Percentiles rank a stretch among this genome's conserved stretches.
Evolutionary conservation across 1,140 invertebrate species (phyloP).

Genomic region (Lanistes nyassanus): DNA sequence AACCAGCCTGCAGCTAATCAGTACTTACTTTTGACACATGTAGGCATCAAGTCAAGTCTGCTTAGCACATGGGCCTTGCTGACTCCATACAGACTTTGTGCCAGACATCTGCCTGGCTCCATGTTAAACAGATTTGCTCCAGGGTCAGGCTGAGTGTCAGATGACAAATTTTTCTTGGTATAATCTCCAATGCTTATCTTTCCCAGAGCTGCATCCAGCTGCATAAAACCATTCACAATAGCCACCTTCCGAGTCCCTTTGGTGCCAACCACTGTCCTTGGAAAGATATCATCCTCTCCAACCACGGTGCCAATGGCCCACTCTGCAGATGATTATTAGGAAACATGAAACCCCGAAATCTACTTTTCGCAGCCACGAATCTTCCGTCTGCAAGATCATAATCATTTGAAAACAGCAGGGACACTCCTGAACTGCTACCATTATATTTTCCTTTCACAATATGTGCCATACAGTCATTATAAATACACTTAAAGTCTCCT

Average conservation of each 20-base stretch:
- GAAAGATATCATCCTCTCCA: slow-evolving; percentile 31
- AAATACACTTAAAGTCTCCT: no score
- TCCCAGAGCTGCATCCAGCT: slow-evolving; percentile 19
- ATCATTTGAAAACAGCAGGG: no score
- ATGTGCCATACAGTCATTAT: no score
- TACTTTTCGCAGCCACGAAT: no score
- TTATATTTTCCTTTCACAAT: no score
- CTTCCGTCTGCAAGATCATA: no score
- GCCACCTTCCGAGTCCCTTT: slow-evolving; percentile 22
- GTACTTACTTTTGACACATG: slow-evolving; percentile 30
- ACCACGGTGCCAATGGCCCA: slow-evolving; percentile 34
- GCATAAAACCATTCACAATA: slow-evolving; percentile 29
- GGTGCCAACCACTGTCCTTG: slow-evolving; percentile 30
- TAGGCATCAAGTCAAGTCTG: slow-evolving; percentile 17
- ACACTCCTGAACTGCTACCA: no score
- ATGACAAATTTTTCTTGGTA: slow-evolving; percentile 16
- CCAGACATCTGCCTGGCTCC: slow-evolving; percentile 37
- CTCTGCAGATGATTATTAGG: slow-evolving; percentile 16
- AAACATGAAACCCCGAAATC: no score
- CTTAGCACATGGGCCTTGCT: slow-evolving; percentile 28
- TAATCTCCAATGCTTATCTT: slow-evolving; percentile 26
- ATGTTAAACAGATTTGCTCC: slow-evolving; percentile 25
- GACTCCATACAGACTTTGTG: slow-evolving; percentile 29
- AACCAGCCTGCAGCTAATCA: no score
- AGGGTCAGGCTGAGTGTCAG: not conserved